Evolutionary conservation across 2,113 vertebrate genomes (phyloP).

Genomic region (Turnix velox): DNA sequence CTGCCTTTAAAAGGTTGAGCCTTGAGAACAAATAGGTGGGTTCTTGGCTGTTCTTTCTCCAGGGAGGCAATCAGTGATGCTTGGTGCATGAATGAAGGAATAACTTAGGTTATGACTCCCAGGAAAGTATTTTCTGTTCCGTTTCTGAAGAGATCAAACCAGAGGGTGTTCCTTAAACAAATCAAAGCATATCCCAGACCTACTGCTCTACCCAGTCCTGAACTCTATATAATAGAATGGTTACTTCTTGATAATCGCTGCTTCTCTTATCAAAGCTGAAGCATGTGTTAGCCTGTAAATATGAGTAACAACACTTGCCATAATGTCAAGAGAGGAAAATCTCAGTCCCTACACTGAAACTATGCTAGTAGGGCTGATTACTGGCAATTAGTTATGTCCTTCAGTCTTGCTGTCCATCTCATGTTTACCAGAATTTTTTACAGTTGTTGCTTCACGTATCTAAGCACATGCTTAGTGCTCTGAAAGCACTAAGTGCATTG

Average conservation of each 20-base stretch:
- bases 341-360: not conserved
- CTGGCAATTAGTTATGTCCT: not conserved
- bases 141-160: not conserved
- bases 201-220: not conserved
- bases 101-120: not conserved
- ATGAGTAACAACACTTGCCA: not conserved
- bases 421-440: not conserved
- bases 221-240: not conserved
- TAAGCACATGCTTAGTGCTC: not conserved
- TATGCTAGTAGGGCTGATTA: not conserved
- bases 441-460: not conserved
- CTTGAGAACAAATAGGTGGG: not conserved
- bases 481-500: not conserved
- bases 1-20: not conserved
- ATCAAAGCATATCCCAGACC: not conserved
- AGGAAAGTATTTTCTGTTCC: not conserved
- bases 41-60: not conserved
- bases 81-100: not conserved
- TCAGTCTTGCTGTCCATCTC: not conserved
- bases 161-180: not conserved
- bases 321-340: not conserved
- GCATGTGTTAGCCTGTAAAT: not conserved
- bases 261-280: not conserved
- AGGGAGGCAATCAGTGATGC: not conserved
- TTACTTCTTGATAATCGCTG: not conserved